phyloP scores from a whole-genome alignment of 1,140 invertebrate genomes.

The Diabrotica virgifera region DNA sequence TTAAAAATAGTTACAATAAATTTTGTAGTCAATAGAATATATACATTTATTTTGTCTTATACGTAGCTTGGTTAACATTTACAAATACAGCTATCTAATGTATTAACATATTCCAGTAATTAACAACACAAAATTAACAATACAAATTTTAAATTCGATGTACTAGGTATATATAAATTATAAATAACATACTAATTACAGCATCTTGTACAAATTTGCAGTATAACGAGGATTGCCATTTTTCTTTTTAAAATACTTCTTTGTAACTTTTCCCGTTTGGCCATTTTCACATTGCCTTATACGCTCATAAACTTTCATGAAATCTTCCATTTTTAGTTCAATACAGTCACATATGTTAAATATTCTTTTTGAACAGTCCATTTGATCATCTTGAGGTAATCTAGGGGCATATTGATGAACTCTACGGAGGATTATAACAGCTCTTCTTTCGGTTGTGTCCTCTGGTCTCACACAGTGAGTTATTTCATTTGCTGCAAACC shows the following conservation, averaged over 20 bases:
- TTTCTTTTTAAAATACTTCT: neutral
- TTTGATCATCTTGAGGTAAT: slow-evolving; percentile 1
- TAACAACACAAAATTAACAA: too few relatives aligned
- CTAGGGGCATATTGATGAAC: slow-evolving; percentile 26
- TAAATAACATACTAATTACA: neutral
- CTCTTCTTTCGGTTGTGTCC: slow-evolving; percentile 53
- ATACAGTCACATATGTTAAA: neutral
- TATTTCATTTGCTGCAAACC: slow-evolving; percentile 57
- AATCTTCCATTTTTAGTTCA: neutral
- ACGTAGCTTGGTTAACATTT: too few relatives aligned
- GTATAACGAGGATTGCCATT: neutral
- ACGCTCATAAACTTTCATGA: neutral
- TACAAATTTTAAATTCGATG: too few relatives aligned
- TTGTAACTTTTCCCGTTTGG: slow-evolving; percentile 3
- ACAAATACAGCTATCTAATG: too few relatives aligned
- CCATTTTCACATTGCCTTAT: neutral
- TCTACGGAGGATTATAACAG: slow-evolving; percentile 55
- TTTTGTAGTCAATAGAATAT: too few relatives aligned
- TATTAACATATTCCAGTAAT: too few relatives aligned
- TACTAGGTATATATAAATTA: too few relatives aligned
- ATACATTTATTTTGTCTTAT: too few relatives aligned
- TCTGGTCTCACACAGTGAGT: slow-evolving; percentile 59
- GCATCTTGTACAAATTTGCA: neutral
- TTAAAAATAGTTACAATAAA: too few relatives aligned
- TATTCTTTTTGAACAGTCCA: neutral